Evolutionary conservation across 2,888 invertebrate species (phyloP).

Genomic region (Zelleria hepariella): DNA sequence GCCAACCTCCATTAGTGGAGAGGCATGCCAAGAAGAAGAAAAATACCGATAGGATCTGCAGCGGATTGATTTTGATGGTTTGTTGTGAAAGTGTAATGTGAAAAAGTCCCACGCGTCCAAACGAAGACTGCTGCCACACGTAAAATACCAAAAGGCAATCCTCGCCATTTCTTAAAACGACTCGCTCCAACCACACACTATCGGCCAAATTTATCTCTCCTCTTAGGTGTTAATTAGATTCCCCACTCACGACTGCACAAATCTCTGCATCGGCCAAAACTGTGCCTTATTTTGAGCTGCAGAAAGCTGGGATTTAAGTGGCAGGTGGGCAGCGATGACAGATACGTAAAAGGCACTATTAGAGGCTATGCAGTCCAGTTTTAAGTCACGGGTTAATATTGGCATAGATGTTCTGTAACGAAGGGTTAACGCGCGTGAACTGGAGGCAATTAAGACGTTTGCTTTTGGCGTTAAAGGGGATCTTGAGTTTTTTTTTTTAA

Average conservation of each 20-base stretch:
- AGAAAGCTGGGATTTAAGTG: neutral
- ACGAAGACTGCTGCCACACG: too few relatives aligned
- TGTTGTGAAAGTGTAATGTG: too few relatives aligned
- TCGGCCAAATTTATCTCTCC: conserved; percentile 64
- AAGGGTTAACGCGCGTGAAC: conserved; percentile 38
- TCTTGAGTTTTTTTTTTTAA: conserved; percentile 5
- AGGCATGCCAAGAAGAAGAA: too few relatives aligned
- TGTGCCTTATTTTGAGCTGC: conserved; percentile 17
- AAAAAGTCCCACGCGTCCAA: too few relatives aligned
- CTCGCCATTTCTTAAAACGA: neutral
- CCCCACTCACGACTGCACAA: conserved; percentile 59
- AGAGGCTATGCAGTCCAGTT: conserved; percentile 35
- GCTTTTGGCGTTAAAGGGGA: conserved; percentile 15
- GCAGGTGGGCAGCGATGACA: conserved; percentile 31
- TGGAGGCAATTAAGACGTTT: conserved; percentile 44
- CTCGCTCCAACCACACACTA: conserved; percentile 33
- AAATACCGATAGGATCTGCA: too few relatives aligned
- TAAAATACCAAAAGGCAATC: neutral
- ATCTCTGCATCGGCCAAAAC: conserved; percentile 11
- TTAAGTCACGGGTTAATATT: conserved; percentile 62
- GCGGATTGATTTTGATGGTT: too few relatives aligned
- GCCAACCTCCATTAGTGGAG: too few relatives aligned
- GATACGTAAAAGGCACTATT: conserved; percentile 60
- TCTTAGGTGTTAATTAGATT: conserved; percentile 68
- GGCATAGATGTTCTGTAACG: conserved; percentile 49